Evolutionary conservation across 1,140 invertebrate genomes (phyloP).

Genomic region (Drosophila tropicalis): DNA sequence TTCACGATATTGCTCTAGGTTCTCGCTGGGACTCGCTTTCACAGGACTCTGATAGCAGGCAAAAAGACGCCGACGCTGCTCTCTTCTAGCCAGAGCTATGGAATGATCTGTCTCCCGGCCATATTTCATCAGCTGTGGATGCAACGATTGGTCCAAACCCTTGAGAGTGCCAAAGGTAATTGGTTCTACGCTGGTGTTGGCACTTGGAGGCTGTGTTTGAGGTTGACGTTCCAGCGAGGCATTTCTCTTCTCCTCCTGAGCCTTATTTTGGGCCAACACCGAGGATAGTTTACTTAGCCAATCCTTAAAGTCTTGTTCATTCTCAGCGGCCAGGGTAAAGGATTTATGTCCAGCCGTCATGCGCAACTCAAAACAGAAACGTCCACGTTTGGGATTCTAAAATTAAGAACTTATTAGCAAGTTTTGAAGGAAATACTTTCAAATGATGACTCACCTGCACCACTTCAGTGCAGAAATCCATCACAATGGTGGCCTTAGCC

Average conservation of each 20-base stretch:
- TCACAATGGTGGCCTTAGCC: slow-evolving; percentile 94
- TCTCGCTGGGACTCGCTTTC: slow-evolving; percentile 61
- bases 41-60: slow-evolving; percentile 75
- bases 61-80: slow-evolving; percentile 89
- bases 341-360: slow-evolving; percentile 93
- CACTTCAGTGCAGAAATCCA: slow-evolving; percentile 96
- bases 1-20: slow-evolving; percentile 88
- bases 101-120: slow-evolving; percentile 94
- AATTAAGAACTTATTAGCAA: slow-evolving; percentile 18
- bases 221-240: slow-evolving; percentile 87
- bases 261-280: slow-evolving; percentile 90
- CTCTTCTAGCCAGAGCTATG: slow-evolving; percentile 90
- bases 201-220: slow-evolving; percentile 78
- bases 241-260: slow-evolving; percentile 88
- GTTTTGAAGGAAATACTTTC: neutral
- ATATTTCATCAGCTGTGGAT: slow-evolving; percentile 92
- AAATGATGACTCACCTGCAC: slow-evolving; percentile 86
- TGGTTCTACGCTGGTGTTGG: slow-evolving; percentile 64
- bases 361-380: slow-evolving; percentile 93
- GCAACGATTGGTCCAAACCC: slow-evolving; percentile 94
- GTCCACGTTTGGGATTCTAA: slow-evolving; percentile 93
- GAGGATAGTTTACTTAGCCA: slow-evolving; percentile 91
- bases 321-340: slow-evolving; percentile 93
- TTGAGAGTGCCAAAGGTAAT: slow-evolving; percentile 89
- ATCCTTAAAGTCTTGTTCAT: slow-evolving; percentile 92